These are phyloP conservation scores for Phylloscopus trochilus DNA, from an alignment of 2,113 vertebrate genomes.

Conservation along the genomic window DNA sequence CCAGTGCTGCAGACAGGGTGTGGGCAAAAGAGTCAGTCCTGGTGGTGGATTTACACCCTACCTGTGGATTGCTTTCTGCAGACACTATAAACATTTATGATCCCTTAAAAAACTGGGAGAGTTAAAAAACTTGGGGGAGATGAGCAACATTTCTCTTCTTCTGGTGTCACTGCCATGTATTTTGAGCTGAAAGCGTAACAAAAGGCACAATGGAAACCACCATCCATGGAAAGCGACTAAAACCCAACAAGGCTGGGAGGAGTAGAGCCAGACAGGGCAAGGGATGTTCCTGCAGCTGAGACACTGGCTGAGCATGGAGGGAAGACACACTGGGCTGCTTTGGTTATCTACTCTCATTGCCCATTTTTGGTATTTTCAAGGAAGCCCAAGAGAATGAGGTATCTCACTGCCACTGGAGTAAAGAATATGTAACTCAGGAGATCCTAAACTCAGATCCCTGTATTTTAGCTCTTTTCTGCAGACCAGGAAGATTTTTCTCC, in stretches of 20 bases:
- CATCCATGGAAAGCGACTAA: not conserved
- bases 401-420: not conserved
- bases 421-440: accelerated
- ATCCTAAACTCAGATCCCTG: accelerated
- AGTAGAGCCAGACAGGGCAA: not conserved
- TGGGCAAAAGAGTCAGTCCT: not conserved
- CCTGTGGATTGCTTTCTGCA: not conserved
- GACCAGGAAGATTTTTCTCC: not conserved
- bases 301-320: not conserved
- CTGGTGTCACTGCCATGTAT: not conserved
- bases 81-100: not conserved
- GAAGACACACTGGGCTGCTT: not conserved
- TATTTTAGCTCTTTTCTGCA: not conserved
- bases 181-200: not conserved
- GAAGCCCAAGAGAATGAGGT: not conserved
- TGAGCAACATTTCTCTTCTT: not conserved
- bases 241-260: not conserved
- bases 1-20: not conserved
- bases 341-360: accelerated
- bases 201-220: not conserved
- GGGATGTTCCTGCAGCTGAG: not conserved
- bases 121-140: not conserved
- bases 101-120: not conserved
- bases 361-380: not conserved
- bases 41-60: not conserved